These are phyloP conservation scores for Gonocerus acuteangulatus DNA, from an alignment of 2,888 invertebrate genomes.

Conservation along the genomic window DNA sequence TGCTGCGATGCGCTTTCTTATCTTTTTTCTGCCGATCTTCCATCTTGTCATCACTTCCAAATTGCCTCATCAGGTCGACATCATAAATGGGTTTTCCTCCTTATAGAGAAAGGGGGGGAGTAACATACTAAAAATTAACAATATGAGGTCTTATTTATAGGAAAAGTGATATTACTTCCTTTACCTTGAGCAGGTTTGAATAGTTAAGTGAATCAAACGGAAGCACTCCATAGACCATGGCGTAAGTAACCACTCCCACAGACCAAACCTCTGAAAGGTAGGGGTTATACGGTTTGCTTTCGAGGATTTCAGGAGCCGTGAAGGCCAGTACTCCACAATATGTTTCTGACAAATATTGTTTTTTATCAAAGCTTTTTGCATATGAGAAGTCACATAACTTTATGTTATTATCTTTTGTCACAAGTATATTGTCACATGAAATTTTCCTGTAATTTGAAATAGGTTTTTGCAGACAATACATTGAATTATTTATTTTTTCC, in stretches of 20 bases:
- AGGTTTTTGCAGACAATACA: too few species aligned
- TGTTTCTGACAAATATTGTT: background rate
- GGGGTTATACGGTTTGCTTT: background rate
- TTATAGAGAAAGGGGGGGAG: too few species aligned
- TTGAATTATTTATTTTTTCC: too few species aligned
- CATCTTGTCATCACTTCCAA: too few species aligned
- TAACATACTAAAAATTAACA: too few species aligned
- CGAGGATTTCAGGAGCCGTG: slow-evolving; percentile 12
- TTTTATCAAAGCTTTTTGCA: background rate
- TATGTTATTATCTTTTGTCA: background rate
- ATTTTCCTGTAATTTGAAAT: background rate
- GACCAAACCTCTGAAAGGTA: slow-evolving; percentile 1
- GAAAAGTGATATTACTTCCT: too few species aligned
- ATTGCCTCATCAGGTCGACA: too few species aligned
- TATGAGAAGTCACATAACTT: slow-evolving; percentile 9
- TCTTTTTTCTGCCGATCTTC: too few species aligned
- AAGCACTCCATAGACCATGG: slow-evolving; percentile 4
- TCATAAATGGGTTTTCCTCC: too few species aligned
- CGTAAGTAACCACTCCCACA: background rate
- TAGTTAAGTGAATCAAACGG: background rate
- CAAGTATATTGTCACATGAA: background rate
- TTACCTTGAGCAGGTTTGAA: background rate
- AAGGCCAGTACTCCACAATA: slow-evolving; percentile 13
- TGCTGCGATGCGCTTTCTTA: too few species aligned
- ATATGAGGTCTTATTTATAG: too few species aligned